phyloP scores from a whole-genome alignment of 2,888 invertebrate genomes.

The Drosophila anomelani region DNA sequence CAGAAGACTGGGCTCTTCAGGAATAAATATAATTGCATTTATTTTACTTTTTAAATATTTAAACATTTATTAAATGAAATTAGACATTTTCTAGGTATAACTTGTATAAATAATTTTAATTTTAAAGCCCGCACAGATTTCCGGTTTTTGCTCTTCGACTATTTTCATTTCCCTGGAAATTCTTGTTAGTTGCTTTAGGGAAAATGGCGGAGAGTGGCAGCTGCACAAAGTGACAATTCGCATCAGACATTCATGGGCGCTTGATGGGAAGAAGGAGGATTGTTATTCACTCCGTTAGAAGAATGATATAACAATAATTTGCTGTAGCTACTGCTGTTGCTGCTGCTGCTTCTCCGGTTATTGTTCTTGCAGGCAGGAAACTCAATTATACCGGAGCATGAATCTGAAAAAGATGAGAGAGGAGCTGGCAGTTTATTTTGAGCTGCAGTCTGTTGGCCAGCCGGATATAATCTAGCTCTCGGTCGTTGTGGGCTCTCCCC shows the following conservation, averaged over 20 bases:
- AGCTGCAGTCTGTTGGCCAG: conserved; percentile 5
- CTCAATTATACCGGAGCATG: conserved; percentile 34
- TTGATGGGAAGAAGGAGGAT: conserved; percentile 35
- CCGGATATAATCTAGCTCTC: conserved; percentile 25
- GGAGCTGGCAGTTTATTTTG: conserved; percentile 17
- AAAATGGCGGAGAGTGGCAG: conserved; percentile 12
- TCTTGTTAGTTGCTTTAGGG: conserved; percentile 6
- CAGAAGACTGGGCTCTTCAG: background rate
- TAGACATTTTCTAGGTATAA: background rate
- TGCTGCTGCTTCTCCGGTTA: conserved; percentile 18
- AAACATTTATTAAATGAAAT: background rate
- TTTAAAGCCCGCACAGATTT: background rate
- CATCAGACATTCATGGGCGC: conserved; percentile 62
- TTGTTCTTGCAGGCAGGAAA: conserved; percentile 41
- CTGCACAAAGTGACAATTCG: conserved; percentile 47
- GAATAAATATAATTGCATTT: background rate
- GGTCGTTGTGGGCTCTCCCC: conserved; percentile 13
- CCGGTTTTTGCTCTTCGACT: background rate
- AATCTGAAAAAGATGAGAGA: conserved; percentile 34
- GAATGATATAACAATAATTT: conserved; percentile 40
- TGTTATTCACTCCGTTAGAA: conserved; percentile 32
- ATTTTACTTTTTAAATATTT: background rate
- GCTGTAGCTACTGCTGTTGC: conserved; percentile 5
- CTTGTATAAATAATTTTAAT: background rate
- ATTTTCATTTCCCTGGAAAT: conserved; percentile 2